Evolutionary conservation across 2,888 invertebrate species (phyloP), one percentile per base, ranked within the genome.

Genomic region (Drosophila incognita): DNA sequence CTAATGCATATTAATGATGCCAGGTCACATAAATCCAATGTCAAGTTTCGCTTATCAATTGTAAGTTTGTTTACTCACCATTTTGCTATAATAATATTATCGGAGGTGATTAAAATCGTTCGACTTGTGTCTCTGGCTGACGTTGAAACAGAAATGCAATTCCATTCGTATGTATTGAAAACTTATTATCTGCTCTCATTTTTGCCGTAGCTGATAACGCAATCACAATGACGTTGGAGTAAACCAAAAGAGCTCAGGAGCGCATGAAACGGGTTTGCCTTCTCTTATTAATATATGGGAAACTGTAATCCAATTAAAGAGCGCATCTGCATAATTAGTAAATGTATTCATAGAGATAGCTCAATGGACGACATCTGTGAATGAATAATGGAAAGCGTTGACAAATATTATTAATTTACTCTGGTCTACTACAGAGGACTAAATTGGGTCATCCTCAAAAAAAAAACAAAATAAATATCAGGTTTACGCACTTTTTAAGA

Each of bases 11-110:
- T 29, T 13, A 0, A 53, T 18, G 5, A 10, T 5, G 31, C 7
- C 11, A 13, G 36, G 13, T 11, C 3, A 4, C 18, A 29, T 13
- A 15, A 40, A 29, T 38, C n/a, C 38, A 40, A 40, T 57, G 29
- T 6, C 15, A 57, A 31, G 40, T 31, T 21, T 15, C 31, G 29
- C 40, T 57, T 40, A 57, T 57, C 57, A 42, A 21, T 31, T 42
- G 15, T 3, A 35, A 18, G 21, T 29, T 40, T 40, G 15, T 5
- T 40, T 46, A 53, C 18, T 11, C 35, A 67, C 66, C 66, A 67
- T 67, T 29, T 31, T 15, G 33, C 21, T n/a, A 15, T 35, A 29
- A 2, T n/a, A 24, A 3, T 35, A 15, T 35, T 36, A 36, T 36
- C 31, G 7, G 0, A 4, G 21, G 1, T 6, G 21, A 24, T 13